phyloP scores from a whole-genome alignment of 2,888 invertebrate species.

The Cephonodes hylas region DNA sequence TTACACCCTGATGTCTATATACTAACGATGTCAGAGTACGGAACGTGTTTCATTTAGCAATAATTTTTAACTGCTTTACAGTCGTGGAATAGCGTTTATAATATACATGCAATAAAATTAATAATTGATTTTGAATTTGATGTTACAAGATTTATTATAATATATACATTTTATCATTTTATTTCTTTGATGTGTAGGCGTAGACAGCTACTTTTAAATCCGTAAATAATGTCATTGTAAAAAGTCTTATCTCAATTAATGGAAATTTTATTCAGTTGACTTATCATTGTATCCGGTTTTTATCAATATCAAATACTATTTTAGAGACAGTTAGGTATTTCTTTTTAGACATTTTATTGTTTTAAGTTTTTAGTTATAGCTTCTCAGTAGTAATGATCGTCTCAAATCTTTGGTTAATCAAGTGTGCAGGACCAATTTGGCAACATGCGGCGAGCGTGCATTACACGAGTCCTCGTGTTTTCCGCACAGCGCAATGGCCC shows the following conservation, averaged over 20 bases:
- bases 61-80: constrained; percentile 7
- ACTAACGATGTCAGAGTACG: constrained; percentile 4
- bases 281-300: constrained; percentile 1
- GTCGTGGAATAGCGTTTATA: constrained; percentile 4
- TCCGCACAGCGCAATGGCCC: background rate
- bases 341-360: constrained; percentile 2
- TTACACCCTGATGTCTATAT: background rate
- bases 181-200: constrained; percentile 45
- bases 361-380: constrained; percentile 7
- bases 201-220: constrained; percentile 45
- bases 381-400: constrained; percentile 5
- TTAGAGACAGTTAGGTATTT: background rate
- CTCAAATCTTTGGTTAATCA: constrained; percentile 10
- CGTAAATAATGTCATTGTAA: constrained; percentile 26
- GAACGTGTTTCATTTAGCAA: constrained; percentile 3
- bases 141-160: constrained; percentile 37
- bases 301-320: background rate
- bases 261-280: background rate
- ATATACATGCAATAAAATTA: constrained; percentile 19
- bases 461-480: background rate
- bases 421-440: background rate
- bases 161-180: constrained; percentile 42
- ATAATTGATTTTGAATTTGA: constrained; percentile 27
- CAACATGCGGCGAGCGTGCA: background rate
- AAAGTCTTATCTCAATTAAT: background rate